Evolutionary conservation across 2,888 invertebrate species (phyloP), one percentile per base, ranked within the genome.

Genomic region (Piscicola geometra): DNA sequence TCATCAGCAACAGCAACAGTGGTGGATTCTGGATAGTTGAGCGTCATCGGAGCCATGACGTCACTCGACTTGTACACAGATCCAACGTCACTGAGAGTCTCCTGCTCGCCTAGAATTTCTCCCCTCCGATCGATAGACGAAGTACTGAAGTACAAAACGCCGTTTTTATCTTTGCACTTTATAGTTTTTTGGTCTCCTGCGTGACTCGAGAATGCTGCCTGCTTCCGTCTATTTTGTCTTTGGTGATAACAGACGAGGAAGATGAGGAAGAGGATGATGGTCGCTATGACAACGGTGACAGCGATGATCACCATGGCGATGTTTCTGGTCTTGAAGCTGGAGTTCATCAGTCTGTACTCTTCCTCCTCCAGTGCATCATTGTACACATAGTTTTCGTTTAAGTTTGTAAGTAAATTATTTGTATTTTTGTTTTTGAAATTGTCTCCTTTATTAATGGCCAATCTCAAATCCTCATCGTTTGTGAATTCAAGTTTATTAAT

Each of bases 121-220:
- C 64, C 32, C 21, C 35, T 56, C 5, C 32, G 47, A 25, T 47
- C 75, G 36, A 77, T 47, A 30, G 50, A 36, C 0, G 32, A 28
- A 0, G 75, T 77, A 47, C 76, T 78, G 72, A 76, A 78, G 66
- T 76, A 78, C 28, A 78, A 69, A 1, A 78, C 76, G 41, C 76
- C 76, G 41, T 76, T 69, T 56, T 75, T 75, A 56, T 76, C 67
- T 56, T 68, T 76, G 56, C 75, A 75, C 28, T 75, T 78, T 32
- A 77, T 50, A 21, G 75, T 76, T 50, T 72, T 67, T 30, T 74
- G 28, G 33, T 35, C 25, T 0, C 32, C 71, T 3, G 64, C 41
- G n/a, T 71, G 41, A 21, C 21, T 69, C 36, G 28, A n/a, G 1
- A 21, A 28, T 1, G 32, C 32, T 21, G 50, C 21, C 25, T 30